Percentiles rank a stretch among this genome's conserved stretches.
phyloP scores from a whole-genome alignment of 1,140 invertebrate genomes.

The Neodiprion lecontei region DNA sequence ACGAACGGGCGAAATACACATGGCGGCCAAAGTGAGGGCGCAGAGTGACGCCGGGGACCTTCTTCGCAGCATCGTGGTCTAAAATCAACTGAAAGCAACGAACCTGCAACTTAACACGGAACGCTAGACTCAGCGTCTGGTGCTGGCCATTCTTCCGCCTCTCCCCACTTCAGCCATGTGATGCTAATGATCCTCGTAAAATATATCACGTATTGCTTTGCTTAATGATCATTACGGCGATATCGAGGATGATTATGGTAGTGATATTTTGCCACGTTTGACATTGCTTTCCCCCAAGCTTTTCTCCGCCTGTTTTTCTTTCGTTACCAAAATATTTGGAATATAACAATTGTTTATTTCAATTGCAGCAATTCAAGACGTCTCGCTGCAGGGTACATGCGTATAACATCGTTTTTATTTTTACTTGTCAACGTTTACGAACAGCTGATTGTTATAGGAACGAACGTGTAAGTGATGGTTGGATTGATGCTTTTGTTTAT shows the following conservation, averaged over 20 bases:
- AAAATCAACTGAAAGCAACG: not conserved
- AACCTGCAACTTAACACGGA: not conserved
- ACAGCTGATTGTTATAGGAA: no score
- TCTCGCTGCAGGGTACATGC: no score
- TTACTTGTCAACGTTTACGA: no score
- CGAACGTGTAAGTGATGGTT: no score
- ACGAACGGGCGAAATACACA: not conserved
- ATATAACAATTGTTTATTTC: no score
- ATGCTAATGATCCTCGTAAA: not conserved
- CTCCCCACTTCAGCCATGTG: not conserved
- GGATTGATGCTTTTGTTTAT: no score
- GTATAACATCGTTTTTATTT: no score
- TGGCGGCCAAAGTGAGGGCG: slow-evolving; percentile 1
- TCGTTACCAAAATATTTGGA: no score
- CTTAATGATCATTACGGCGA: no score
- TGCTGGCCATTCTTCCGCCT: slow-evolving; percentile 1
- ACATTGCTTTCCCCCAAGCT: not conserved
- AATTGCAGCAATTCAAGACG: no score
- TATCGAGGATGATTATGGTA: not conserved
- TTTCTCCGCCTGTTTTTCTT: no score
- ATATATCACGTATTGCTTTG: not conserved
- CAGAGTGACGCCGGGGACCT: not conserved
- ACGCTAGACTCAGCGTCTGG: not conserved
- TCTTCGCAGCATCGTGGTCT: slow-evolving; percentile 6
- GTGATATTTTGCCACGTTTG: not conserved